Evolutionary conservation across 2,797 vertebrate species (phyloP).

Genomic region (Etheostoma nigrum): DNA sequence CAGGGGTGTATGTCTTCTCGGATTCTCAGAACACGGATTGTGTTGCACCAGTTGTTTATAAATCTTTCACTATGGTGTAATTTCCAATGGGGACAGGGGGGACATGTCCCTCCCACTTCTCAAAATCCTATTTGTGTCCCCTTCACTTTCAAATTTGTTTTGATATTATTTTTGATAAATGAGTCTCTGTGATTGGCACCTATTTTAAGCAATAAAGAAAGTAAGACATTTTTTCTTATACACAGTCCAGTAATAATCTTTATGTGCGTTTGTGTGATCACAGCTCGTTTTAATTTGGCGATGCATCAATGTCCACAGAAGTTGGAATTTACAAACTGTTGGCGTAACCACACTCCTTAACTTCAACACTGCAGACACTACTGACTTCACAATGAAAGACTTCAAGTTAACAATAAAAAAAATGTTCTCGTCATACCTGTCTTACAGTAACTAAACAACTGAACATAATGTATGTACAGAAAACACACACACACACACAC

Average conservation of each 20-base stretch:
- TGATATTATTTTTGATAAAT: too few species aligned
- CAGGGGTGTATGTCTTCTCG: neutral
- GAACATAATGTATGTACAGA: constrained; percentile 8
- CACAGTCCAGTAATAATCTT: too few species aligned
- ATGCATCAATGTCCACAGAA: neutral
- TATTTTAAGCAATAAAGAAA: too few species aligned
- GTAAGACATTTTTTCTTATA: too few species aligned
- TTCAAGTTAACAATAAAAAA: constrained; percentile 18
- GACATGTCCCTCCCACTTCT: too few species aligned
- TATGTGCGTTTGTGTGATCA: neutral
- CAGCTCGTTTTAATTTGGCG: neutral
- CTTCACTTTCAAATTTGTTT: too few species aligned
- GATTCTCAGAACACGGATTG: neutral
- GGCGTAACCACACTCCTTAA: neutral
- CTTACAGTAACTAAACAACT: constrained; percentile 23
- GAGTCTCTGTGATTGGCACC: too few species aligned
- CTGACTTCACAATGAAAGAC: constrained; percentile 26
- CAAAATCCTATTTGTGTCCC: too few species aligned
- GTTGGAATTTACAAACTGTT: neutral
- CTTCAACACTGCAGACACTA: constrained; percentile 32
- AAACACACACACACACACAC: neutral
- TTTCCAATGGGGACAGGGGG: too few species aligned
- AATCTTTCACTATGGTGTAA: neutral
- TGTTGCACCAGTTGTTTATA: constrained; percentile 11
- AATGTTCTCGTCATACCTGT: neutral